Percentiles rank a stretch among this genome's conserved stretches.
phyloP scores from a whole-genome alignment of 2,113 vertebrate species.

The Xyliphius kryptos region DNA sequence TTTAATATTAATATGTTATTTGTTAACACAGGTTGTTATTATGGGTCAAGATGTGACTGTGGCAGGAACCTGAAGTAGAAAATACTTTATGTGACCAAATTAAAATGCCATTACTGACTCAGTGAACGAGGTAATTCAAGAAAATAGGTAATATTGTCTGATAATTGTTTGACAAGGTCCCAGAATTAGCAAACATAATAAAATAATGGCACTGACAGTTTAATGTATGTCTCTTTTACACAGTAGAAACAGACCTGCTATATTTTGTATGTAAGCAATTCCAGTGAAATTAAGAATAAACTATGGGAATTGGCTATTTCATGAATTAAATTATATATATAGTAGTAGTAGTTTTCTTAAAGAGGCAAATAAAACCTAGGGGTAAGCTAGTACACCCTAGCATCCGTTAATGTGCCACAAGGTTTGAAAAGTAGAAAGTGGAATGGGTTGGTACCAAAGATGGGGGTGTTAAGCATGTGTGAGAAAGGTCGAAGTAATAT shows the following conservation, averaged over 20 bases:
- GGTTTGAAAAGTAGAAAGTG: conserved; percentile 48
- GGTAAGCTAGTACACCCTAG: conserved; percentile 55
- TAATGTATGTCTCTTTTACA: conserved; percentile 53
- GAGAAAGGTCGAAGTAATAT: conserved; percentile 33
- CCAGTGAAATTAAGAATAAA: too few relatives aligned
- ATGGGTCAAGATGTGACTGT: conserved; percentile 46
- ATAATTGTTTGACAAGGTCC: conserved; percentile 64
- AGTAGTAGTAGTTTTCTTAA: conserved; percentile 62
- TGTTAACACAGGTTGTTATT: conserved; percentile 46
- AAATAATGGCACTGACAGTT: conserved; percentile 51
- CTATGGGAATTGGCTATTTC: too few relatives aligned
- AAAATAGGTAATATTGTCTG: conserved; percentile 51
- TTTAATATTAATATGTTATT: conserved; percentile 29
- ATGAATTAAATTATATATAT: too few relatives aligned
- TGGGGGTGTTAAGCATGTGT: conserved; percentile 35
- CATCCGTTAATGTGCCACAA: conserved; percentile 53
- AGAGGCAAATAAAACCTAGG: conserved; percentile 59
- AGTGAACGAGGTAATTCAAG: conserved; percentile 61
- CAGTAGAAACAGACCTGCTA: too few relatives aligned
- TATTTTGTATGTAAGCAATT: too few relatives aligned
- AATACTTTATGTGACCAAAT: conserved; percentile 54
- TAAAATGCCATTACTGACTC: conserved; percentile 60
- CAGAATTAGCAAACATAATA: conserved; percentile 60
- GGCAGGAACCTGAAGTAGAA: too few relatives aligned
- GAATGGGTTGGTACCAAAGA: conserved; percentile 33